Conservation (phyloP, 2,888 invertebrate genomes). For the Oxytorus armatus region DNA sequence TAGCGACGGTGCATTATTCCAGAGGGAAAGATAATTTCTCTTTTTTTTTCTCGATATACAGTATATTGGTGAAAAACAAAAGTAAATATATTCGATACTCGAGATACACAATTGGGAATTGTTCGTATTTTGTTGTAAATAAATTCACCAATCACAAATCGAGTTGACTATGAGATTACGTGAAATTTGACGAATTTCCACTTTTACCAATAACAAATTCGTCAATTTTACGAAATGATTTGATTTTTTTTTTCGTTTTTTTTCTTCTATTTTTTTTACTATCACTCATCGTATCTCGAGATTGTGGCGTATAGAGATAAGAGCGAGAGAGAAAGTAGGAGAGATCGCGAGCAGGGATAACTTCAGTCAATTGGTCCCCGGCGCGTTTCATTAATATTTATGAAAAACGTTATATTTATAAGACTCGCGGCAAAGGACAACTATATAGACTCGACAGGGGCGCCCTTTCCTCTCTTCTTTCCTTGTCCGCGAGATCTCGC, state of each 20-base stretch:
- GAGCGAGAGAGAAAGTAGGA: background rate
- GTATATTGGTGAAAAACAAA: too few species aligned
- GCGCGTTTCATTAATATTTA: slow-evolving; percentile 79
- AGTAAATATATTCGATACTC: too few species aligned
- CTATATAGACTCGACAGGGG: slow-evolving; percentile 40
- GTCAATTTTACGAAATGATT: background rate
- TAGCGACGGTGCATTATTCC: too few species aligned
- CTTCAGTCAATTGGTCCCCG: slow-evolving; percentile 64
- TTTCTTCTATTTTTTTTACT: too few species aligned
- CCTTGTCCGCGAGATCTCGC: slow-evolving; percentile 20
- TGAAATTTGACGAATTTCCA: too few species aligned
- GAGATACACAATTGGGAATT: too few species aligned
- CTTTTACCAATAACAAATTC: background rate
- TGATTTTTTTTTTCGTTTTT: too few species aligned
- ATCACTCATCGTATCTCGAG: background rate
- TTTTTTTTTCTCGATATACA: too few species aligned
- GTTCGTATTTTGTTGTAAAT: too few species aligned
- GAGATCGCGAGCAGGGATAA: slow-evolving; percentile 47
- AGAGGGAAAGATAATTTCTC: too few species aligned
- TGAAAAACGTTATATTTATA: slow-evolving; percentile 82
- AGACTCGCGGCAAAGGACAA: slow-evolving; percentile 77
- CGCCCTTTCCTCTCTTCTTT: slow-evolving; percentile 42
- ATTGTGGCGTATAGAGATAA: background rate
- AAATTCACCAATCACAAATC: too few species aligned
- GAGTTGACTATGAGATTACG: too few species aligned